These are phyloP conservation scores for Bryconaethiops microstoma DNA, from an alignment of 2,797 vertebrate genomes.

Conservation along the genomic window DNA sequence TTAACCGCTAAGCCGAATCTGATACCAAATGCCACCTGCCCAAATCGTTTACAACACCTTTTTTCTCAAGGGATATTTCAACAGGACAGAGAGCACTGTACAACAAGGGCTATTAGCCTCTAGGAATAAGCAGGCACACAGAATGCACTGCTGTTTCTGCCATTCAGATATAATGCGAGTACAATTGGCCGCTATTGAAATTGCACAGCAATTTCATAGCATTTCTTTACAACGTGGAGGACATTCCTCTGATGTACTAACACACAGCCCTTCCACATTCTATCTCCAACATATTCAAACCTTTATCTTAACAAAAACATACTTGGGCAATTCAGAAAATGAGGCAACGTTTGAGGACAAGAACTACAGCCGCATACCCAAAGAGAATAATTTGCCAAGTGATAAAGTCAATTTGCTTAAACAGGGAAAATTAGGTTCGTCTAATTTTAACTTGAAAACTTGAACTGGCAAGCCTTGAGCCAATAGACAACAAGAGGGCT, in stretches of 20 bases:
- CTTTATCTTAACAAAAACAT: background rate
- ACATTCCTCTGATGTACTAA: slow-evolving; percentile 11
- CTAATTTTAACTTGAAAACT: no score
- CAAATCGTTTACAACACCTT: slow-evolving; percentile 25
- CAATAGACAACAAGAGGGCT: no score
- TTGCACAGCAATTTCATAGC: slow-evolving; percentile 26
- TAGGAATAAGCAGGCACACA: slow-evolving; percentile 23
- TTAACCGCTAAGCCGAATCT: slow-evolving; percentile 36
- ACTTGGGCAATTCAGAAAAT: slow-evolving; percentile 9
- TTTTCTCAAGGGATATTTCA: slow-evolving; percentile 35
- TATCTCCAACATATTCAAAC: background rate
- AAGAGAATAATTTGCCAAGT: background rate
- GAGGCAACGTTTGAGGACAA: background rate
- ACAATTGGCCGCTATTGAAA: slow-evolving; percentile 30
- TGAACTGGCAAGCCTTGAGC: no score
- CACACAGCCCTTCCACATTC: background rate
- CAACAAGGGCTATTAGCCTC: slow-evolving; percentile 18
- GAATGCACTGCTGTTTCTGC: slow-evolving; percentile 34
- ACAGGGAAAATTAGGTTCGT: background rate
- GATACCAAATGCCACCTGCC: slow-evolving; percentile 34
- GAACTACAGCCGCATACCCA: background rate
- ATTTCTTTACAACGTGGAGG: slow-evolving; percentile 15
- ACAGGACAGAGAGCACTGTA: slow-evolving; percentile 6
- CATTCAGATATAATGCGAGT: slow-evolving; percentile 35
- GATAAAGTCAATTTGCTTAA: background rate